These are phyloP conservation scores for Acropora yongei DNA, from an alignment of 64 coral and sea anemone species.

Conservation along the genomic window DNA sequence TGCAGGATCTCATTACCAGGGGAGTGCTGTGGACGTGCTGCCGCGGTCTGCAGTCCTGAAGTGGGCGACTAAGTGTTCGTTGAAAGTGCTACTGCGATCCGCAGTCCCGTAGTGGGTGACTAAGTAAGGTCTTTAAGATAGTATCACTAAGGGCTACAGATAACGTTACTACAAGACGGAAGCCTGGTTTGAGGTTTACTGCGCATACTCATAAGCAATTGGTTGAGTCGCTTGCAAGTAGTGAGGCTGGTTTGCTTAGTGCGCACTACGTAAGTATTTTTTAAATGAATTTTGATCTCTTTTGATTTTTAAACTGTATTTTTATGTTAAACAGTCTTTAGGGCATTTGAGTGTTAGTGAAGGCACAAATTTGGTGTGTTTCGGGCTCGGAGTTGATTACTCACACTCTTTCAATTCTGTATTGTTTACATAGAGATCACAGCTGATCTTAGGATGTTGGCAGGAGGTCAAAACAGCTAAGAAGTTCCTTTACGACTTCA, in stretches of 20 bases:
- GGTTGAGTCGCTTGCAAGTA: not conserved
- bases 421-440: not conserved
- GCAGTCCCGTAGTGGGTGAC: too few relatives aligned
- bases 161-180: not conserved
- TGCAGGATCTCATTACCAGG: too few relatives aligned
- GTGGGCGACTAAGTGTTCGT: too few relatives aligned
- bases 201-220: not conserved
- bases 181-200: not conserved
- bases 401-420: not conserved
- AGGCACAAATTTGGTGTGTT: too few relatives aligned
- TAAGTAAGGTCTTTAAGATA: not conserved
- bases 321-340: conserved; percentile 15
- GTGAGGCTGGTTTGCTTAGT: not conserved
- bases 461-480: not conserved
- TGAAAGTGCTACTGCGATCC: too few relatives aligned
- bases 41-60: too few relatives aligned
- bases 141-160: not conserved
- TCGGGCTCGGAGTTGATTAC: not conserved
- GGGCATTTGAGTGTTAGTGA: not conserved
- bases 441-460: not conserved
- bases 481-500: not conserved
- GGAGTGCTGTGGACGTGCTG: too few relatives aligned
- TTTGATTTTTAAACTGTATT: not conserved
- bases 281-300: not conserved
- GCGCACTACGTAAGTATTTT: not conserved